These are phyloP conservation scores for Aphidius ervi DNA, from an alignment of 1,140 invertebrate genomes.

Conservation along the genomic window DNA sequence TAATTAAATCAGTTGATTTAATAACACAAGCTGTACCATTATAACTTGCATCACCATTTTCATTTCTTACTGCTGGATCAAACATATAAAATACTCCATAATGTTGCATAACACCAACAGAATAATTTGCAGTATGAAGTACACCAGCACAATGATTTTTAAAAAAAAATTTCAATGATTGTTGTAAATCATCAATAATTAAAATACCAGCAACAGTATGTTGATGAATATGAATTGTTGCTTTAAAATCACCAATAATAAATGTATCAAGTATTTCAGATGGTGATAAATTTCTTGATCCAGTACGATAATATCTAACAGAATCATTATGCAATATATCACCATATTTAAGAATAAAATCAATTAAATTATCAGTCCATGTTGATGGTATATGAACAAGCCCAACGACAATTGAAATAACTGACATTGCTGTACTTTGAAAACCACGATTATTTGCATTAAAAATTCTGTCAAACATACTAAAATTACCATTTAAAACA, in stretches of 20 bases:
- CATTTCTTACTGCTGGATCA: constrained; percentile 34
- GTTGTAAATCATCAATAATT: constrained; percentile 23
- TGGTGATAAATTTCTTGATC: constrained; percentile 33
- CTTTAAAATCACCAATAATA: constrained; percentile 36
- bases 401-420: constrained; percentile 34
- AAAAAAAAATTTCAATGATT: constrained; percentile 29
- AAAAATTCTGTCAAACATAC: constrained; percentile 32
- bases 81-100: constrained; percentile 42
- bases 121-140: constrained; percentile 32
- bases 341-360: constrained; percentile 35
- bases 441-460: constrained; percentile 27
- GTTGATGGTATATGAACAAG: constrained; percentile 38
- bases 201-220: constrained; percentile 34
- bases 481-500: constrained; percentile 29
- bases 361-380: constrained; percentile 38
- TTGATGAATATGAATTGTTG: constrained; percentile 29
- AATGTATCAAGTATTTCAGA: constrained; percentile 36
- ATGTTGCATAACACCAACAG: constrained; percentile 39
- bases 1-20: constrained; percentile 35
- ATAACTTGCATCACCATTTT: constrained; percentile 21
- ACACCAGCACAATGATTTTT: constrained; percentile 28
- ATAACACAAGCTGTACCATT: constrained; percentile 36
- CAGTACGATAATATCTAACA: constrained; percentile 23
- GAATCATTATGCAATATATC: constrained; percentile 35
- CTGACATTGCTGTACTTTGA: constrained; percentile 42